phyloP scores from a whole-genome alignment of 2,888 invertebrate species.

The Heliconius charithonia region DNA sequence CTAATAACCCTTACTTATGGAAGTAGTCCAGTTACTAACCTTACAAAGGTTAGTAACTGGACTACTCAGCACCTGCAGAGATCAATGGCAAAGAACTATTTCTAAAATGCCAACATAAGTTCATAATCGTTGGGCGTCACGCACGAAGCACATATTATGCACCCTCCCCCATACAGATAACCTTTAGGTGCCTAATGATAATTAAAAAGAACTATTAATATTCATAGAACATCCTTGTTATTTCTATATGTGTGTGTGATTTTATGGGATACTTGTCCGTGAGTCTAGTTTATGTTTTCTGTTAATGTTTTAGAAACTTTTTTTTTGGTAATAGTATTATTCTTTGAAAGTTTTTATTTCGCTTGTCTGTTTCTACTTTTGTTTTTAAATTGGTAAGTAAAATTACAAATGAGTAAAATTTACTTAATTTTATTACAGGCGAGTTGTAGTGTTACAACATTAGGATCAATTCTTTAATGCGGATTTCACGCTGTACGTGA shows the following conservation, averaged over 20 bases:
- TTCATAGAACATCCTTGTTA: conserved; percentile 31
- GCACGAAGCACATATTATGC: conserved; percentile 52
- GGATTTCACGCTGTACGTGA: too few relatives aligned
- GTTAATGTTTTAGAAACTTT: background rate
- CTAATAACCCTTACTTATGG: conserved; percentile 4
- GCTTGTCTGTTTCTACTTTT: background rate
- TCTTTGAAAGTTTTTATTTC: background rate
- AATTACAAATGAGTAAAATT: background rate
- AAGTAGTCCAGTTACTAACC: conserved; percentile 15
- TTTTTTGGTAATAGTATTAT: background rate
- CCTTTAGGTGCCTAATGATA: conserved; percentile 46
- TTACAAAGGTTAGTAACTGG: conserved; percentile 23
- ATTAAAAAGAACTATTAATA: conserved; percentile 44
- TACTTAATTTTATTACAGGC: background rate
- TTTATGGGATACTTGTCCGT: background rate
- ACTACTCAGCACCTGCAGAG: conserved; percentile 23
- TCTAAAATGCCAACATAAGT: conserved; percentile 48
- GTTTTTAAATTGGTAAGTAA: background rate
- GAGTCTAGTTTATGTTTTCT: conserved; percentile 7
- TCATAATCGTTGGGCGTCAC: conserved; percentile 48
- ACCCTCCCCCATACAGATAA: conserved; percentile 51
- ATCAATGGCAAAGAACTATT: conserved; percentile 44
- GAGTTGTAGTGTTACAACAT: too few relatives aligned
- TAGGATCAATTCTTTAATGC: too few relatives aligned
- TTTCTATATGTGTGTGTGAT: conserved; percentile 15